These are phyloP conservation scores for Trissolcus basalis DNA, from an alignment of 1,140 invertebrate genomes.

Conservation along the genomic window DNA sequence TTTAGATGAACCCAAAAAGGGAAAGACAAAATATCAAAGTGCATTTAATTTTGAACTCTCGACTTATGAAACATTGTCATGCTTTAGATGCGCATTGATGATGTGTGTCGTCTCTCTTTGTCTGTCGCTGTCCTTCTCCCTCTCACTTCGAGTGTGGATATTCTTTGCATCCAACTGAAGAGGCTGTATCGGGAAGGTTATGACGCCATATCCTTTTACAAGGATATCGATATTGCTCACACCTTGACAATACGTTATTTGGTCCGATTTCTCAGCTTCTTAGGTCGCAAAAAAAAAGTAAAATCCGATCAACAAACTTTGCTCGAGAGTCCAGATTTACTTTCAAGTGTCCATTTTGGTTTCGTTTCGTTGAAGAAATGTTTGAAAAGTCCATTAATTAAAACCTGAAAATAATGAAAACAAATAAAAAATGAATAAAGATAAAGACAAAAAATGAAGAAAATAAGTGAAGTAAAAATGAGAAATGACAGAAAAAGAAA, in stretches of 20 bases:
- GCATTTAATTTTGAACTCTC: too few relatives aligned
- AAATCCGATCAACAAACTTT: constrained; percentile 23
- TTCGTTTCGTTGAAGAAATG: too few relatives aligned
- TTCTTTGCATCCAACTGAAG: constrained; percentile 48
- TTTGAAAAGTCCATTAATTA: too few relatives aligned
- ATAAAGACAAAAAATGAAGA: background rate
- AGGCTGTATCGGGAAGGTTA: constrained; percentile 53
- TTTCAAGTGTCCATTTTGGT: too few relatives aligned
- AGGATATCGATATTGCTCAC: constrained; percentile 55
- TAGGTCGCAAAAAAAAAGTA: constrained; percentile 16
- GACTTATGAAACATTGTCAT: background rate
- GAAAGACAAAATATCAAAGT: background rate
- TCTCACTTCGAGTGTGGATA: constrained; percentile 36
- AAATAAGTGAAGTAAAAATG: too few relatives aligned
- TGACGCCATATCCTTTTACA: constrained; percentile 59
- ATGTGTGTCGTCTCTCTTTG: constrained; percentile 12
- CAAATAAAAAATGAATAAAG: too few relatives aligned
- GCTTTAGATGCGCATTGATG: constrained; percentile 31
- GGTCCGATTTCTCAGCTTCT: constrained; percentile 46
- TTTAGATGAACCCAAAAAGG: background rate
- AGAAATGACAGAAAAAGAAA: too few relatives aligned
- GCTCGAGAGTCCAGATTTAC: too few relatives aligned
- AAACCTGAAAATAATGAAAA: too few relatives aligned
- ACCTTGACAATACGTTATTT: constrained; percentile 57
- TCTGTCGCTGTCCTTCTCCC: constrained; percentile 27